Base-by-base conservation (phyloP, 2,113 vertebrate species). In the Hydropotes inermis region DNA sequence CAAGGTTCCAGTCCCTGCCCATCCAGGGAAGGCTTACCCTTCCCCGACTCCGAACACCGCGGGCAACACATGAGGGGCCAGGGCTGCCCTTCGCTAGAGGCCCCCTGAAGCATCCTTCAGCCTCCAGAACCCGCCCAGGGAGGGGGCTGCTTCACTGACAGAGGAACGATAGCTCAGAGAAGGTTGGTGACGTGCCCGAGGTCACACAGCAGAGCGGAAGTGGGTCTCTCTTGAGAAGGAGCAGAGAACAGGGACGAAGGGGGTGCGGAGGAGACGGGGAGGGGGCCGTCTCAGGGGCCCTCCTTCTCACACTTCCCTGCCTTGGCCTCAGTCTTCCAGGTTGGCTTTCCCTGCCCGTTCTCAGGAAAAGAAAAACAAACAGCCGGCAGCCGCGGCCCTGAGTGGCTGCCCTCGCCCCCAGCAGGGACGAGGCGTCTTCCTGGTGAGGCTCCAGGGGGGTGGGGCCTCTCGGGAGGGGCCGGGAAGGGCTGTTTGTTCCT, bases 401-500 rank as follows among this genome's bases (percentile, higher is more conserved):
- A 36, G 15, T 17, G 12, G 52, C 83, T 50, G 79, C 84, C 88
- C 86, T 45, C 57, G 76, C 70, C 43, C 28, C 64, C 33, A 76
- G 82, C 30, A 6, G 52, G 39, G 47, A 52, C 0, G 7, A 70
- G 55, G 84, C 3, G 28, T 14, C 47, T 17, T 15, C 13, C 2
- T 23, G 45, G 6, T 33, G 64, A 57, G 64, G 43, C 23, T 82
- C 95, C 7, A 4, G 28, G 21, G 60, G 92, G 97, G 96, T 94
- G 93, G n/a, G 91, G 88, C 70, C 89, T 88, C 81, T 58, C 61
- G 95, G 97, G 97, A 94, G 78, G 85, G 89, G 79, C 21, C 0
- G 2, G 83, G 90, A 92, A n/a, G 60, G 96, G 70, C 86, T 98
- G 95, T 98, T 98, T 98, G 96, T 83, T 98, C 89, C 93, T 1